Evolutionary conservation across 2,888 invertebrate species (phyloP), one percentile per base, ranked within the genome.

Genomic region (Dasysyrphus albostriatus): DNA sequence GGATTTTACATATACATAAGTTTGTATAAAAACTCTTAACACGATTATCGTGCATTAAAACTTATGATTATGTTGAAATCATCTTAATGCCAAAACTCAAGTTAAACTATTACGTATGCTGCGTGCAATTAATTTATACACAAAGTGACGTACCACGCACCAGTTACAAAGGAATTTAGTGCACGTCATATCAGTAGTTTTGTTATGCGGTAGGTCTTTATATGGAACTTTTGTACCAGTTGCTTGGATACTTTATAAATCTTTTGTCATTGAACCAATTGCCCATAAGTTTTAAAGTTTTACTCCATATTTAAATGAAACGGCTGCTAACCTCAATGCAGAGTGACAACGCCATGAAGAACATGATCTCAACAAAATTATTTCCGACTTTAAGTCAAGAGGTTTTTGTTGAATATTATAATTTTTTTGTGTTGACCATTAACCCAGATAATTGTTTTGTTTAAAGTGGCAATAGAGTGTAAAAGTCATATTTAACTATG

Each of bases 191-290:
- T 10, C 0, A 54, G 10, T 7, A 7, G 32, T 44, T 24, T 9
- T 2, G 51, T 61, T 19, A 24, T 49, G 39, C 6, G 42, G n/a
- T 47, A 10, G 16, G 14, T 12, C 49, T 29, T n/a, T 29, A 67
- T 63, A 61, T 74, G 47, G 34, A 63, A 39, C 37, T 65, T 51
- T 75, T 75, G 74, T 75, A 63, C 34, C 58, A 79, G 70, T 80
- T 74, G 78, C 78, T 69, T 79, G 61, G 34, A 74, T 72, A 56
- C 39, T 72, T 44, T 69, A 67, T 44, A 61, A 61, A 1, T 67
- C 9, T 34, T 56, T 42, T 75, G 69, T 42, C 83, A 74, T 69
- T 83, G 69, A 83, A 74, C 83, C 72, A 73, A 83, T 78, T 78
- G 73, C 67, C 74, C 79, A 79, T 80, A 54, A 58, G 42, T 29